phyloP scores from a whole-genome alignment of 1,140 invertebrate species.

The Brachionus sp. region DNA sequence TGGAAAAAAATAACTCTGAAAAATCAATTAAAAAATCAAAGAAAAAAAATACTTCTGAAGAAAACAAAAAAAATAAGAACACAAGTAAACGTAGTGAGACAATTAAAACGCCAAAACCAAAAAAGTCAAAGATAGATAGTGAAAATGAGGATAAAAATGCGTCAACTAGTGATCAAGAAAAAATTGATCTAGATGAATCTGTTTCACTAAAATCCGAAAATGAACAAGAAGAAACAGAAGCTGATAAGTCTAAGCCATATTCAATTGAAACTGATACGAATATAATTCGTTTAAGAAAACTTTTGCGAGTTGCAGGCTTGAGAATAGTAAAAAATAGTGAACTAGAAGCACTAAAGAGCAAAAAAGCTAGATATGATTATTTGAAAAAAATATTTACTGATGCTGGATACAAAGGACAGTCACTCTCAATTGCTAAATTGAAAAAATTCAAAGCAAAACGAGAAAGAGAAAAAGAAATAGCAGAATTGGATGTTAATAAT shows the following conservation, averaged over 20 bases:
- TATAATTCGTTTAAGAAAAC: constrained; percentile 21
- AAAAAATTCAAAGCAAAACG: constrained; percentile 16
- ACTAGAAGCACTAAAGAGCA: constrained; percentile 21
- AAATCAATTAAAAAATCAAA: neutral
- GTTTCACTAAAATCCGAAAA: neutral
- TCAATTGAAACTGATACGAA: neutral
- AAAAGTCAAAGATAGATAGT: neutral
- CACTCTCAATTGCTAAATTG: neutral
- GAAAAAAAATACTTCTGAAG: neutral
- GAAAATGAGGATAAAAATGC: neutral
- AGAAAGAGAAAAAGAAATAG: constrained; percentile 40
- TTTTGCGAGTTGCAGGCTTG: neutral
- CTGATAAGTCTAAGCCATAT: neutral
- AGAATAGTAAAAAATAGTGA: constrained; percentile 39
- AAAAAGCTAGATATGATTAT: constrained; percentile 27
- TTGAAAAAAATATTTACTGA: constrained; percentile 34
- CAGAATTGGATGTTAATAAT: constrained; percentile 21
- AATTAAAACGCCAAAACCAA: neutral
- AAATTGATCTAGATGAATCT: neutral
- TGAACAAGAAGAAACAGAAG: neutral
- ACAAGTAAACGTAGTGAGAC: neutral
- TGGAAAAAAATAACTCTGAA: neutral
- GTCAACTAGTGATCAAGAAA: neutral
- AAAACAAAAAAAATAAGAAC: neutral
- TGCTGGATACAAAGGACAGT: constrained; percentile 9